Conservation (phyloP, 2,888 invertebrate genomes). For the Arenicola marina region DNA sequence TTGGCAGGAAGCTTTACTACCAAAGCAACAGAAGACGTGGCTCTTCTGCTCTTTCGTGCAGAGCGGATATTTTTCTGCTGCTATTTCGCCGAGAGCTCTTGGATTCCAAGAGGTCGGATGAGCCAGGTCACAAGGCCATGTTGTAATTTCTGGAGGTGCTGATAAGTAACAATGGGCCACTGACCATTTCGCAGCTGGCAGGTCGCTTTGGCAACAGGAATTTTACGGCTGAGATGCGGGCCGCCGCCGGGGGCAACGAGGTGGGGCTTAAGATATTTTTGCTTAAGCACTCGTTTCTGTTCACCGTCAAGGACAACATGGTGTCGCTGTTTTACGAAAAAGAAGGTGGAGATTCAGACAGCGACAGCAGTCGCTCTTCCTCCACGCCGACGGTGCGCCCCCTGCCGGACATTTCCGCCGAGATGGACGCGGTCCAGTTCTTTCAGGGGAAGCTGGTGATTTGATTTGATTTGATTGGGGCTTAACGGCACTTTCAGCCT, state of each 20-base stretch:
- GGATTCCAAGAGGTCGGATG: constrained; percentile 45
- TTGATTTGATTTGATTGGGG: too few species aligned
- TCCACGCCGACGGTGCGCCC: constrained; percentile 38
- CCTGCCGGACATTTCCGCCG: constrained; percentile 62
- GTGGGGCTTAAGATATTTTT: constrained; percentile 94
- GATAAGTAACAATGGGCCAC: constrained; percentile 88
- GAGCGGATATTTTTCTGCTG: too few species aligned
- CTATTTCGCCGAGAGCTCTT: too few species aligned
- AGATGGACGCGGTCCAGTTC: constrained; percentile 95
- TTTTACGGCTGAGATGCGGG: constrained; percentile 94
- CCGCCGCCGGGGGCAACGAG: constrained; percentile 81
- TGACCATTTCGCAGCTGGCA: constrained; percentile 95
- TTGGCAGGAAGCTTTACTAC: too few species aligned
- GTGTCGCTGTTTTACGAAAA: constrained; percentile 34
- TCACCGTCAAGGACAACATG: constrained; percentile 77
- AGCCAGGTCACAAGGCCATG: constrained; percentile 65
- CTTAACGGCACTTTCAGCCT: too few species aligned
- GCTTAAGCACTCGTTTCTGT: constrained; percentile 93
- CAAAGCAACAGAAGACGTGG: too few species aligned
- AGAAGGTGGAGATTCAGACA: constrained; percentile 24
- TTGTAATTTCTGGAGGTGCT: constrained; percentile 97
- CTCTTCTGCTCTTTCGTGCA: too few species aligned
- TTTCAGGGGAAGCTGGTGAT: constrained; percentile 89
- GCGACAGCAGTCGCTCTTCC: constrained; percentile 39
- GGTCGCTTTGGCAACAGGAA: constrained; percentile 99